phyloP scores from a whole-genome alignment of 2,888 invertebrate species.

The Spodoptera exigua region DNA sequence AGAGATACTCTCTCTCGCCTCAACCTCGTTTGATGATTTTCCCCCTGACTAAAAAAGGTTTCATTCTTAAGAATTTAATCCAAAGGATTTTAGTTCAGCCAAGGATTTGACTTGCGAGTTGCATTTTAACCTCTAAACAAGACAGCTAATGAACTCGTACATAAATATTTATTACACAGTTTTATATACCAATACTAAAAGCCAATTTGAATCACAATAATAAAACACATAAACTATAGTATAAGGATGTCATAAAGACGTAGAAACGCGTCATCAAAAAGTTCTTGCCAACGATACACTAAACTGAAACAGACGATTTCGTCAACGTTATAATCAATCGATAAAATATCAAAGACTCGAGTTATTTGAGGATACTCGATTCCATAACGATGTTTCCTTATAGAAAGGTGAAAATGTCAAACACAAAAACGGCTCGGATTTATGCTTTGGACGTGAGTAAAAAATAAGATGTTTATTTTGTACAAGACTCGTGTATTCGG shows the following conservation, averaged over 20 bases:
- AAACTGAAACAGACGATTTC: conserved; percentile 37
- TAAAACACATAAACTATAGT: too few relatives aligned
- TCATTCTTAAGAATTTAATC: too few relatives aligned
- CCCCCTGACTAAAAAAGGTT: too few relatives aligned
- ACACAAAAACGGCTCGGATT: conserved; percentile 39
- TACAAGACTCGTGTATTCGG: conserved; percentile 7
- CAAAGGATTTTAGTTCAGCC: too few relatives aligned
- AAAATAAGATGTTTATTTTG: conserved; percentile 37
- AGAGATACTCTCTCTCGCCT: too few relatives aligned
- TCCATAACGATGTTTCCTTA: conserved; percentile 52
- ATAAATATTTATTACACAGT: too few relatives aligned
- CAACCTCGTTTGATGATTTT: too few relatives aligned
- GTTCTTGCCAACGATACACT: conserved; percentile 19
- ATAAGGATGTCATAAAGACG: not conserved
- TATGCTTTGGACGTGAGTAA: conserved; percentile 30
- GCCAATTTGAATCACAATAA: too few relatives aligned
- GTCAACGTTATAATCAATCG: conserved; percentile 39
- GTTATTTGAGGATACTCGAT: conserved; percentile 53
- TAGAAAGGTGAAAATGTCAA: conserved; percentile 53
- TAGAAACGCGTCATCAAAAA: conserved; percentile 19
- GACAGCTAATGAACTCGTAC: too few relatives aligned
- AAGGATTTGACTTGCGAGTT: too few relatives aligned
- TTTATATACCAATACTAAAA: too few relatives aligned
- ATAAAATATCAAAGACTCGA: conserved; percentile 50
- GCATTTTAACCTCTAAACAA: too few relatives aligned